These are phyloP conservation scores for Gadus chalcogrammus DNA, from an alignment of 2,113 vertebrate species.

Conservation along the genomic window DNA sequence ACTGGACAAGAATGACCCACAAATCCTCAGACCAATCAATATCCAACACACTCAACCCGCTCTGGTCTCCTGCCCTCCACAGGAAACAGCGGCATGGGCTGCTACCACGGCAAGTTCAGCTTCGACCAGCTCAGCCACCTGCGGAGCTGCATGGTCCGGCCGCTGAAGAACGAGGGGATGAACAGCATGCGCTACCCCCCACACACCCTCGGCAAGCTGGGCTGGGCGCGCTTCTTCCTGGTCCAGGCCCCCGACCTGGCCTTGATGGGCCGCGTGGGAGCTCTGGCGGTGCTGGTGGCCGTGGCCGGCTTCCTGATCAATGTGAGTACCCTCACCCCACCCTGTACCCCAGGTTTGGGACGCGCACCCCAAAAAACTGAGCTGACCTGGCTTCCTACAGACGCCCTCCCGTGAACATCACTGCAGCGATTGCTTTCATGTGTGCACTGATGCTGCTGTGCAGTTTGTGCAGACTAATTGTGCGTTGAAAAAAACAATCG, in stretches of 20 bases:
- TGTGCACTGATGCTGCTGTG: no score
- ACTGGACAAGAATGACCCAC: no score
- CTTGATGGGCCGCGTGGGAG: conserved; percentile 50
- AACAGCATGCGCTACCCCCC: conserved; percentile 82
- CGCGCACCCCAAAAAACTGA: no score
- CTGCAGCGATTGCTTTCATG: no score
- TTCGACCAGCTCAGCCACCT: conserved; percentile 88
- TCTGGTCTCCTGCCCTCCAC: conserved; percentile 13
- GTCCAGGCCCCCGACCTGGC: conserved; percentile 61
- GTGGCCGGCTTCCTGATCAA: conserved; percentile 60
- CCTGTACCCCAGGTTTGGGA: no score
- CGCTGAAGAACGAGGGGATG: conserved; percentile 72
- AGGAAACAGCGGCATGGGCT: conserved; percentile 90
- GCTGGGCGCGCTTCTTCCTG: conserved; percentile 81
- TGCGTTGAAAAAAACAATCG: no score
- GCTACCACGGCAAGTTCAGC: conserved; percentile 79
- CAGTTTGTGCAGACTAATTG: no score
- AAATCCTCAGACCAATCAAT: no score
- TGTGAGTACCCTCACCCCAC: conserved; percentile 43
- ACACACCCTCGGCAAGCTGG: conserved; percentile 78
- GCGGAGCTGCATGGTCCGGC: conserved; percentile 80
- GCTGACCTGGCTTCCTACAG: no score
- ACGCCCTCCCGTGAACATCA: no score
- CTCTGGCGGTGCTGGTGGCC: conserved; percentile 66
- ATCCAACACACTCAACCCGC: no score